Percentiles rank a stretch among this genome's conserved stretches.
Conservation (phyloP, 2,113 vertebrate genomes). For the Ailuropoda melanoleuca region DNA sequence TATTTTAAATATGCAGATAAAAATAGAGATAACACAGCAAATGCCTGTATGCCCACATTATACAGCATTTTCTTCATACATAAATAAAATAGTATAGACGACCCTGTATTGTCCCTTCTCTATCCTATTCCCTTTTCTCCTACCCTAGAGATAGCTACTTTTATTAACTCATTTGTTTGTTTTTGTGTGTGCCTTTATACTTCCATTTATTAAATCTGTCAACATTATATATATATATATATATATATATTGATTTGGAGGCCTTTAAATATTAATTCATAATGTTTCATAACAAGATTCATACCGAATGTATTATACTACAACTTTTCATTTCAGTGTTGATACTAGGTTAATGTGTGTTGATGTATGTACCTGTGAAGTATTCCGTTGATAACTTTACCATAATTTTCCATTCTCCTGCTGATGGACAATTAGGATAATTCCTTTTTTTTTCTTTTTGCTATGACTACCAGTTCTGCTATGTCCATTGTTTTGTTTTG, state of each 20-base stretch:
- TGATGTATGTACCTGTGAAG: background rate
- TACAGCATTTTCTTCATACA: background rate
- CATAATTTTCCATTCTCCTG: background rate
- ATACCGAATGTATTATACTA: background rate
- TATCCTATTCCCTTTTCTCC: background rate
- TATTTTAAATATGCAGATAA: conserved; percentile 10
- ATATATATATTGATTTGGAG: background rate
- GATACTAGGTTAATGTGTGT: background rate
- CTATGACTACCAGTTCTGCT: background rate
- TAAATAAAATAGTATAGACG: background rate
- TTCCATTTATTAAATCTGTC: background rate
- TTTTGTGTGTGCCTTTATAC: background rate
- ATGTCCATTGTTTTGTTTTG: background rate
- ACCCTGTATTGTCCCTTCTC: background rate
- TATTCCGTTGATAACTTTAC: background rate
- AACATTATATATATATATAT: background rate
- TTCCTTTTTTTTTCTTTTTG: background rate
- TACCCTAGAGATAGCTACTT: background rate
- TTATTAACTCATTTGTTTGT: background rate
- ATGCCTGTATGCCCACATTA: background rate
- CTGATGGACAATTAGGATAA: background rate
- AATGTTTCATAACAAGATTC: background rate
- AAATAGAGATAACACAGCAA: background rate
- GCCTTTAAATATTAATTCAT: background rate
- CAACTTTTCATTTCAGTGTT: background rate